A percentile compares a stretch with the other conserved stretches of the same genome.
These are phyloP conservation scores for Melinopterus prodromus DNA, from an alignment of 2,888 invertebrate genomes.

Conservation along the genomic window DNA sequence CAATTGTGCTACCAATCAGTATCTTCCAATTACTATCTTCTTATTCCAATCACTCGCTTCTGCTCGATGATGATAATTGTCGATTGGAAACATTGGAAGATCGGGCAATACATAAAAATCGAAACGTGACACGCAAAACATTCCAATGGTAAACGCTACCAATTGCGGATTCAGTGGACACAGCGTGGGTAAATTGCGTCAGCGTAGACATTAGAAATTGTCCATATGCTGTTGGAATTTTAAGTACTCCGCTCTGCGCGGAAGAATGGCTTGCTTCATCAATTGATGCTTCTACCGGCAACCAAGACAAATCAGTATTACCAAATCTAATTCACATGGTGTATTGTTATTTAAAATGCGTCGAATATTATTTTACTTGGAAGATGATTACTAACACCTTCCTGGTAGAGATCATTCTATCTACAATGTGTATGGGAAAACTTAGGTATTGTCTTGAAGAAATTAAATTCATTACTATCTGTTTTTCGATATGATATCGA, in stretches of 20 bases:
- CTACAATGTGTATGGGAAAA: no score
- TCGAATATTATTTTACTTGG: no score
- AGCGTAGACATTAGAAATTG: conserved; percentile 4
- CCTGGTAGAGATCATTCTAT: no score
- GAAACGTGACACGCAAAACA: background rate
- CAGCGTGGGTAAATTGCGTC: background rate
- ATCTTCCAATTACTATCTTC: no score
- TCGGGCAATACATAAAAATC: background rate
- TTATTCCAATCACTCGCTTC: no score
- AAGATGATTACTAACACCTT: no score
- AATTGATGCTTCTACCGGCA: background rate
- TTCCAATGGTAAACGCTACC: background rate
- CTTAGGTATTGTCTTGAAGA: no score
- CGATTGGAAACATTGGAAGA: background rate
- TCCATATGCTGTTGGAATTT: background rate
- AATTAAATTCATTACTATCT: no score
- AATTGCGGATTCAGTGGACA: background rate
- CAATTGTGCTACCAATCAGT: no score
- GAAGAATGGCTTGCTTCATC: background rate
- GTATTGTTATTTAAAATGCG: no score
- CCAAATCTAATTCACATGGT: background rate
- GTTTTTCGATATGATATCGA: no score
- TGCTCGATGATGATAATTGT: no score
- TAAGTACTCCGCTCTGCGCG: background rate
- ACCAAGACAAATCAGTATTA: background rate